Evolutionary conservation across 2,888 invertebrate genomes (phyloP), one percentile per base, ranked within the genome.

Genomic region (Nasonia oneida): DNA sequence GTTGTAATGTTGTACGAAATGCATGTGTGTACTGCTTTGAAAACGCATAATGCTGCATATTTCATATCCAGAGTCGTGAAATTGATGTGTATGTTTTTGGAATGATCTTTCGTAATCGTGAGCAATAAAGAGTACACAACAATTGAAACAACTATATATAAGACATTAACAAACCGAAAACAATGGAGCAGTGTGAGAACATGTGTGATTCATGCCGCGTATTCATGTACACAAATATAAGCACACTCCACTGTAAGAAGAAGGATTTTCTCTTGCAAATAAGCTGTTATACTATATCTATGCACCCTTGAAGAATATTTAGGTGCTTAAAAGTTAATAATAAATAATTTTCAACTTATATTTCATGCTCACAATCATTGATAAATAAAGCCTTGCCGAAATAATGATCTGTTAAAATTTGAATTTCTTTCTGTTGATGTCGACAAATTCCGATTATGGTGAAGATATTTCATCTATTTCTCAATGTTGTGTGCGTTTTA

Each of bases 121-220:
- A 76, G 77, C 67, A 82, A 61, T n/a, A 61, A 53, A 79, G 39
- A 71, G 37, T 70, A 70, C 39, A 85, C 76, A 85, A 71, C 33
- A 73, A 81, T 81, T 81, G 57, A 83, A 76, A 83, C 67, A 73
- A 33, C 71, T 71, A 83, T 71, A 70, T 42, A 82, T n/a, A 61
- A 53, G 18, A 18, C 77, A 83, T 77, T 57, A 53, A 83, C 77
- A 78, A 78, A 47, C 15, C 67, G 33, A 73, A 73, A 78, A 83
- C 71, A 83, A 78, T 83, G 77, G 82, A 78, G 57, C 76, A 78
- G 83, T 83, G 83, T 83, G 71, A 83, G 42, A 78, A 83, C 77
- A 73, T 71, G 70, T 82, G 77, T 83, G 47, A 70, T 61, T 77
- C 83, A 83, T 83, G 83, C 83, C 83, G 83, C 77, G 83, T 83